A percentile compares a stretch with the other conserved stretches of the same genome.
These are phyloP conservation scores for Drosophila picticornis DNA, from an alignment of 2,888 invertebrate genomes.

Conservation along the genomic window DNA sequence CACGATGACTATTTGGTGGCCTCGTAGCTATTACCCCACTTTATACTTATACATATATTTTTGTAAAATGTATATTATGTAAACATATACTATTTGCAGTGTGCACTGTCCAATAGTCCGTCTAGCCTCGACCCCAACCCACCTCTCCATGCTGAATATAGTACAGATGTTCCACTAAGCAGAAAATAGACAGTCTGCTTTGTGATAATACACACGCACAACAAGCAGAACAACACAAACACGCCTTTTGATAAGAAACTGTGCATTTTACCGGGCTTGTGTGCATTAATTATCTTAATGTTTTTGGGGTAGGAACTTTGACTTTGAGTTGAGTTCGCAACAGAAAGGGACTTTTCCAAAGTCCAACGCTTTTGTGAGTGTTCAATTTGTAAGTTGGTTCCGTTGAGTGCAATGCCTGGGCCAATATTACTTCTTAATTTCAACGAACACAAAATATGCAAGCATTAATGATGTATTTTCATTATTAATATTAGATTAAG, in stretches of 20 bases:
- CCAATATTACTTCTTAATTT: background rate
- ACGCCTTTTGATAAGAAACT: constrained; percentile 4
- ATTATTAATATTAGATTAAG: constrained; percentile 6
- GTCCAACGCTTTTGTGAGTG: background rate
- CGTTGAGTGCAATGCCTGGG: background rate
- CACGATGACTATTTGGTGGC: background rate
- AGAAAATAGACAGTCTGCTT: background rate
- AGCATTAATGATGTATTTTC: background rate
- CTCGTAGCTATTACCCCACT: background rate
- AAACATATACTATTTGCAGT: constrained; percentile 2
- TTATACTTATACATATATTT: constrained; percentile 13
- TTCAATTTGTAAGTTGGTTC: background rate
- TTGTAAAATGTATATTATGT: constrained; percentile 26
- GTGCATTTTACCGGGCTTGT: background rate
- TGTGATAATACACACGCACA: constrained; percentile 4
- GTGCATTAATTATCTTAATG: background rate
- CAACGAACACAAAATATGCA: background rate
- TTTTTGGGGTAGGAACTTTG: background rate
- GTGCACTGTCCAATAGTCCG: background rate
- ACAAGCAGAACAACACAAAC: constrained; percentile 1
- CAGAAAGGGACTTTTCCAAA: background rate
- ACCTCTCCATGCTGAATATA: background rate
- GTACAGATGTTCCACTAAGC: background rate
- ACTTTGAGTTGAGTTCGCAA: background rate
- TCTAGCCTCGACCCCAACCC: constrained; percentile 6